phyloP scores from a whole-genome alignment of 2,113 vertebrate species.

The Burhinus bistriatus region DNA sequence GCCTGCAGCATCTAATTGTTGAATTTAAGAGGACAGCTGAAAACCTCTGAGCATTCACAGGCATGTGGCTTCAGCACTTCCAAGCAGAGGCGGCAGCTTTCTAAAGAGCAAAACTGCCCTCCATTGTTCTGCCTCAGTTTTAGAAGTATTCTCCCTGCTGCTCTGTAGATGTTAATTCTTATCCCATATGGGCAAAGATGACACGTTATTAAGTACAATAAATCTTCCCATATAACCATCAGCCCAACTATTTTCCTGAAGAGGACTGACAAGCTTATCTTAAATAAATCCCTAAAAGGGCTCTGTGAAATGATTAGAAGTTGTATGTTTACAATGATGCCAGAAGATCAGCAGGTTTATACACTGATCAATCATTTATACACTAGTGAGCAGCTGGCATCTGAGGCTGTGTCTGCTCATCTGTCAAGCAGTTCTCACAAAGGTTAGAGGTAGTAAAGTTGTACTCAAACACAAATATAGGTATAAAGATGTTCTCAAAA shows the following conservation, averaged over 20 bases:
- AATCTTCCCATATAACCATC: neutral
- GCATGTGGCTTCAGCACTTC: neutral
- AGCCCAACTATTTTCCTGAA: slow-evolving; percentile 11
- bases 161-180: slow-evolving; percentile 8
- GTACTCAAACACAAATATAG: neutral
- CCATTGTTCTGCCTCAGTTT: neutral
- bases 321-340: neutral
- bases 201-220: neutral
- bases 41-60: slow-evolving; percentile 1
- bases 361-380: slow-evolving; percentile 44
- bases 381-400: neutral
- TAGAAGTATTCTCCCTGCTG: neutral
- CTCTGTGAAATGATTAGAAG: slow-evolving; percentile 38
- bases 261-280: slow-evolving; percentile 5
- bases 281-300: slow-evolving; percentile 33
- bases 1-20: neutral
- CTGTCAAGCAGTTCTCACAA: slow-evolving; percentile 5
- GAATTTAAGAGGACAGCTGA: neutral
- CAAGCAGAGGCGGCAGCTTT: neutral
- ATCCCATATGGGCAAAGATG: neutral
- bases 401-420: neutral
- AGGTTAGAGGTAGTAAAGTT: neutral
- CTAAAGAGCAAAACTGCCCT: neutral
- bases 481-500: slow-evolving; percentile 13
- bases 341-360: slow-evolving; percentile 36